Base-by-base conservation (phyloP, 2,888 invertebrate species). In the Ophion ellenae region DNA sequence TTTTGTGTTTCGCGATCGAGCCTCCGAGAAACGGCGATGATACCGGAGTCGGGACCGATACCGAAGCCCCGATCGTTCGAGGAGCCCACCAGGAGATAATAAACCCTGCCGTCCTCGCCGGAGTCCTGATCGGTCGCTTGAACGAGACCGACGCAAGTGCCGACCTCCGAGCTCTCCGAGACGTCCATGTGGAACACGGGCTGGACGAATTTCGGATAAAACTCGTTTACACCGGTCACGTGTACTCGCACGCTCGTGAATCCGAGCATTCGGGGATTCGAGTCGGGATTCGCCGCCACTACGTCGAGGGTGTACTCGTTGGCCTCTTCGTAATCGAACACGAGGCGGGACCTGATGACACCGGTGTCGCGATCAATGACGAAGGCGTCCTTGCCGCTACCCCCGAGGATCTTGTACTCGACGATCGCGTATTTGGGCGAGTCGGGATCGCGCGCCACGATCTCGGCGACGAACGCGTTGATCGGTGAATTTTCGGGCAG, bases 141-240 rank as follows among this genome's bases (percentile, higher is more conserved):
- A 86, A 98, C 96, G 9, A 96, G 95, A 3, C 99, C 99, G 57
- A 99, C 97, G 80, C 96, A 96, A 0, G 97, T 97, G 47, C 98
- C 98, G 69, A 98, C 96, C 89, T 97, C 97, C 0, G 98, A 97
- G 45, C 98, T 98, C 94, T 99, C 99, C 28, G 98, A 98, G 0
- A 99, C 98, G 91, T 98, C 98, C 92, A 98, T 98, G 92, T 98
- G 98, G 93, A 98, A 98, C 1, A 97, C 98, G 0, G 98, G 97
- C 92, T 98, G 98, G 79, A 97, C 95, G 92, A 98, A 98, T 91
- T 97, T 96, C 0, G 98, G 98, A 93, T 97, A 98, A 91, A 96
- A 98, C 93, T 98, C 98, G 93, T 98, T 98, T 0, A 97, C 96
- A 0, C 98, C 98, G 0, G 97, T 97, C 47, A 98, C 96, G 90